These are phyloP conservation scores for Dastarcus helophoroides DNA, from an alignment of 2,888 invertebrate genomes.

Conservation along the genomic window DNA sequence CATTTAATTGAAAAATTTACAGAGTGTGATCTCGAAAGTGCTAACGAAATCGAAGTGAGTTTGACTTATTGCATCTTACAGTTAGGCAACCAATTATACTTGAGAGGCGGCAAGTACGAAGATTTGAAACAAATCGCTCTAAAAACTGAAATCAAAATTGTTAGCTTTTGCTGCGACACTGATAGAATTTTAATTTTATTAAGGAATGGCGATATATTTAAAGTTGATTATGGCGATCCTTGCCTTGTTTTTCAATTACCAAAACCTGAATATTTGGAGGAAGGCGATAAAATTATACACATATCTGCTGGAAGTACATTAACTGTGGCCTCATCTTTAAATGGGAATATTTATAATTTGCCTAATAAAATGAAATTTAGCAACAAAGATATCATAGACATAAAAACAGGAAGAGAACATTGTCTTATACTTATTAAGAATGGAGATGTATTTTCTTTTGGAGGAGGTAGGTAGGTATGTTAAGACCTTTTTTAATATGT, in stretches of 20 bases:
- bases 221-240: constrained; percentile 18
- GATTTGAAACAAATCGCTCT: constrained; percentile 7
- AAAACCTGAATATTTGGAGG: constrained; percentile 16
- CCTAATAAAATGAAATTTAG: constrained; percentile 47
- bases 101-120: constrained; percentile 8
- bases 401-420: constrained; percentile 75
- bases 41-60: constrained; percentile 21
- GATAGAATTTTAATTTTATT: constrained; percentile 23
- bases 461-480: constrained; percentile 64
- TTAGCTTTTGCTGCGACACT: constrained; percentile 21
- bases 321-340: constrained; percentile 36
- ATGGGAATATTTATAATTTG: constrained; percentile 49
- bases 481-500: no score
- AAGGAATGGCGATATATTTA: constrained; percentile 21
- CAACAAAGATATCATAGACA: constrained; percentile 46
- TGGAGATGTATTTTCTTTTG: constrained; percentile 72
- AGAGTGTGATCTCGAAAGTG: constrained; percentile 17
- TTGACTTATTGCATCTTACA: constrained; percentile 12
- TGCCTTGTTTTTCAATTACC: constrained; percentile 15
- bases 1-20: constrained; percentile 21
- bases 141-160: constrained; percentile 11
- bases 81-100: constrained; percentile 8
- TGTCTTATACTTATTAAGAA: constrained; percentile 53
- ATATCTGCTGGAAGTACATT: constrained; percentile 40
- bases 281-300: constrained; percentile 30